Conservation (phyloP, 2,888 invertebrate genomes). For the Clistopyga incitator region DNA sequence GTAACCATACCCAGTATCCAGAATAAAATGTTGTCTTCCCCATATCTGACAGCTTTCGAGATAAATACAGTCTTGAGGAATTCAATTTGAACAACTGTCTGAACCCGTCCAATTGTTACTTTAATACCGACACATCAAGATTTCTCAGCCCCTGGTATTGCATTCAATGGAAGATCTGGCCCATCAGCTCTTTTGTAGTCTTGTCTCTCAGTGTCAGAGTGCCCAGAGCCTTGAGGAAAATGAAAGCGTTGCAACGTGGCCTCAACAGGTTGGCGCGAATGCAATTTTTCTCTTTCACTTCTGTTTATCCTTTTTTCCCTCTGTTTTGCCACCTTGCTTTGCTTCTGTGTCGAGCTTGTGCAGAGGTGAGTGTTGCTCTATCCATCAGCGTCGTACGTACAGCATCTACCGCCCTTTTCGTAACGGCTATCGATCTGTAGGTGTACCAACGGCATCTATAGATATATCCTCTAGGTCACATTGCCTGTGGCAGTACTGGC, state of each 20-base stretch:
- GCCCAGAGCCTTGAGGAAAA: conserved; percentile 32
- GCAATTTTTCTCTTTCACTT: conserved; percentile 73
- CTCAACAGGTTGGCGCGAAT: conserved; percentile 78
- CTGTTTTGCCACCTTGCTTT: neutral
- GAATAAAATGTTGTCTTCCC: neutral
- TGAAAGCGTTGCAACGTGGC: conserved; percentile 55
- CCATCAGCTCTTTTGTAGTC: conserved; percentile 38
- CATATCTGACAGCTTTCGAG: neutral
- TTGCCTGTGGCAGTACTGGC: neutral
- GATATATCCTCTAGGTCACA: neutral
- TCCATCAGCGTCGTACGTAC: conserved; percentile 7
- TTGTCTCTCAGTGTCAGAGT: conserved; percentile 25
- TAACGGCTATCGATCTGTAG: conserved; percentile 38
- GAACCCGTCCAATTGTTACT: neutral
- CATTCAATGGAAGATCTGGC: conserved; percentile 14
- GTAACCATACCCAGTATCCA: neutral
- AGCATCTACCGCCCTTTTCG: conserved; percentile 36
- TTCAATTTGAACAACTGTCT: neutral
- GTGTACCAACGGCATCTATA: neutral
- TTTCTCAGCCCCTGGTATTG: conserved; percentile 13
- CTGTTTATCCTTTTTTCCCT: neutral
- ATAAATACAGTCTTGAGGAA: neutral
- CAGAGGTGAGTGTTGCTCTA: conserved; percentile 12
- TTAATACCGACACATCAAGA: neutral
- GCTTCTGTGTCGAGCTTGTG: neutral